Conservation (phyloP, 2,888 invertebrate species). For the Pogonocherus hispidulus region DNA sequence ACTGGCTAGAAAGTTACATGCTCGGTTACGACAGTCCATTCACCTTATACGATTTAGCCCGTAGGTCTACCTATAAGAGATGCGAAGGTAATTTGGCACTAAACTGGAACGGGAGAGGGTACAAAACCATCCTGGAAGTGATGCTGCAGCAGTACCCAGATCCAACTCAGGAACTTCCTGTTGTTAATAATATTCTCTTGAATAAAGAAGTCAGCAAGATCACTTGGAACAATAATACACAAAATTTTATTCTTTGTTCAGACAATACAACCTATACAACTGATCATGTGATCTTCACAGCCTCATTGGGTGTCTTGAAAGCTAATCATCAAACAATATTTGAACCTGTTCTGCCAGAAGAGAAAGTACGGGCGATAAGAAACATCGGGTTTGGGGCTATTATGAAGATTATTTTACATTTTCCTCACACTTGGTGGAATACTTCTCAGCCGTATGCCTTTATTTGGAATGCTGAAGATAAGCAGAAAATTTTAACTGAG, state of each 20-base stretch:
- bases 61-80: slow-evolving; percentile 75
- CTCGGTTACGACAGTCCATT: slow-evolving; percentile 1
- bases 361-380: slow-evolving; percentile 44
- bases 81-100: slow-evolving; percentile 78
- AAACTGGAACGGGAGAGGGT: slow-evolving; percentile 81
- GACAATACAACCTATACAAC: slow-evolving; percentile 70
- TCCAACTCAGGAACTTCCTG: slow-evolving; percentile 37
- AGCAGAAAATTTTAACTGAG: slow-evolving; percentile 48
- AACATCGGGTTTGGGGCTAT: slow-evolving; percentile 48
- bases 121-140: slow-evolving; percentile 75
- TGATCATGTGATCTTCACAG: slow-evolving; percentile 75
- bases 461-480: slow-evolving; percentile 48
- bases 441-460: slow-evolving; percentile 27
- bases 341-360: slow-evolving; percentile 39
- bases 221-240: not conserved
- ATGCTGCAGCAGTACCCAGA: slow-evolving; percentile 67
- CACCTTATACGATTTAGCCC: slow-evolving; percentile 71
- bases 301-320: slow-evolving; percentile 53
- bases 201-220: slow-evolving; percentile 51
- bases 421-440: slow-evolving; percentile 50
- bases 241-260: slow-evolving; percentile 62
- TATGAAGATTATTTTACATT: slow-evolving; percentile 51
- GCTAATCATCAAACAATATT: slow-evolving; percentile 43
- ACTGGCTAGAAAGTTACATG: slow-evolving; percentile 12
- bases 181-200: slow-evolving; percentile 51